Evolutionary conservation across 2,888 invertebrate genomes (phyloP), one percentile per base, ranked within the genome.

Genomic region (Acleris laterana): DNA sequence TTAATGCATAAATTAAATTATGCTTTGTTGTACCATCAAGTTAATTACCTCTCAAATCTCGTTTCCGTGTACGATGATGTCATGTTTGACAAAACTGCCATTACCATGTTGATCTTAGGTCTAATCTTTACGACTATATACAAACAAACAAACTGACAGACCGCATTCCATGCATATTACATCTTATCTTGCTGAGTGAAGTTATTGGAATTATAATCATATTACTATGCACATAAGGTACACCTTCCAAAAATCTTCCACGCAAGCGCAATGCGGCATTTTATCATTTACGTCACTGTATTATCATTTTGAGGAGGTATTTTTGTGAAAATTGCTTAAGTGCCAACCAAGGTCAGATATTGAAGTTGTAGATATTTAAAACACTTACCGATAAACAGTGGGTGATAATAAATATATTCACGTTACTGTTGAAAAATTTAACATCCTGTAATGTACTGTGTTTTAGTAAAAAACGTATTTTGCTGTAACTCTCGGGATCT

Each of bases 271-370:
- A 20, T 60, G 55, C 59, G 59, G n/a, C 49, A 44, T 60, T 55
- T 65, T 60, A 60, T 65, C 64, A 22, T 60, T 19, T 42, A 44
- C 57, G 57, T 57, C 57, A 57, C 44, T 9, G 7, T 20, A 19
- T 42, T 55, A 22, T 55, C 48, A 44, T 63, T 64, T 42, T 55
- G 42, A 55, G 53, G 22, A 53, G 5, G 22, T 42, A 57, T 38
- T 57, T n/a, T 57, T 46, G 25, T 22, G 17, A 6, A 46, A 56
- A 46, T 22, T 1, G n/a, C 22, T 38, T 13, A 38, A 25, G 22
- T 11, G 4, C 44, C 22, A 46, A 46, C 44, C 22, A 46, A 57
- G 46, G 25, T n/a, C 60, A 68, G 78, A 79, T 78, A 77, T 20
- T 13, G 2, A 32, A 52, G 28, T 22, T 16, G 22, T 42, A 42